phyloP scores from a whole-genome alignment of 2,797 vertebrate genomes.

The Acridotheres tristis region DNA sequence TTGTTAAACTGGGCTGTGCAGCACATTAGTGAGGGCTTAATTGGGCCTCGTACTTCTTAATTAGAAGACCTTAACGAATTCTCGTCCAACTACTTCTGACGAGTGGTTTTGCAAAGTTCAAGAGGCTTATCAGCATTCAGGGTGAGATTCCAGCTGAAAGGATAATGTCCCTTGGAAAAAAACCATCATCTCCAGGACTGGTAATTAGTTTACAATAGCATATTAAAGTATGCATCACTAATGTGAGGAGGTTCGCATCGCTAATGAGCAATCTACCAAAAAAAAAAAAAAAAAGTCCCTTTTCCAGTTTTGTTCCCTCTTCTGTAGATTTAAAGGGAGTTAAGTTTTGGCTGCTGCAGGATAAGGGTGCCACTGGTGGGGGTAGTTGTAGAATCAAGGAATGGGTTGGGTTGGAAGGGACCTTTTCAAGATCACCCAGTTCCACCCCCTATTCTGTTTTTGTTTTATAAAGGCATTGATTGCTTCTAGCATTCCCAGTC shows the following conservation, averaged over 20 bases:
- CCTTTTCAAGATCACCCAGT: neutral
- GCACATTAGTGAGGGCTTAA: constrained; percentile 22
- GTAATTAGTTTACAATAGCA: constrained; percentile 4
- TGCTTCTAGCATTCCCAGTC: neutral
- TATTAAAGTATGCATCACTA: neutral
- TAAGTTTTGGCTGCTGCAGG: neutral
- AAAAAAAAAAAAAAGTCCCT: neutral
- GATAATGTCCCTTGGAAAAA: neutral
- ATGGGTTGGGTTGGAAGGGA: neutral
- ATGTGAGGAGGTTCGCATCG: neutral
- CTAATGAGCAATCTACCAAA: neutral
- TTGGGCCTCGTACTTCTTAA: constrained; percentile 24
- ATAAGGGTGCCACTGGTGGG: neutral
- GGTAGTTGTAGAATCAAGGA: neutral
- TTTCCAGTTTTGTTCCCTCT: neutral
- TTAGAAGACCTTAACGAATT: neutral
- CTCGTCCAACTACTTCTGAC: neutral
- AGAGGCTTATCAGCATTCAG: constrained; percentile 37
- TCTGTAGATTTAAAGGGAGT: neutral
- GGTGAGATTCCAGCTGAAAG: neutral
- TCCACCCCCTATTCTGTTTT: neutral
- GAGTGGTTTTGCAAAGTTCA: constrained; percentile 41
- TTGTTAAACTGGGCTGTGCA: neutral
- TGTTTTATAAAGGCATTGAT: neutral
- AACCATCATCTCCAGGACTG: neutral